These are phyloP conservation scores for Tonatia bakeri DNA, from an alignment of 2,113 vertebrate species.

Conservation along the genomic window DNA sequence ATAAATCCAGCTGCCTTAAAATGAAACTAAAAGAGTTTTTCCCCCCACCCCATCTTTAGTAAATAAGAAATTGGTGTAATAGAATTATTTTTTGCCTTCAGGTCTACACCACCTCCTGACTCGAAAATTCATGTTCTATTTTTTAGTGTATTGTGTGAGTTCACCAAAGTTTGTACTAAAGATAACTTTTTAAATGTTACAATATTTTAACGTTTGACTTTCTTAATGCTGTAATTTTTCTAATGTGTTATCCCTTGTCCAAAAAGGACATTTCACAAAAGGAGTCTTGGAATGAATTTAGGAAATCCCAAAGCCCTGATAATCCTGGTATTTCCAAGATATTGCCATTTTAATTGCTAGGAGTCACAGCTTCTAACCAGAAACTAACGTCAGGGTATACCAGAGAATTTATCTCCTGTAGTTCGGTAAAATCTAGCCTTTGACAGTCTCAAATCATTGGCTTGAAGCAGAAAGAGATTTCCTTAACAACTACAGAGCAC, in stretches of 20 bases:
- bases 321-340: neutral
- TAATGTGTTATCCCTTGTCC: neutral
- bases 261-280: neutral
- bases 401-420: neutral
- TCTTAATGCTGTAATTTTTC: neutral
- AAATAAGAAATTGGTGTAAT: constrained; percentile 4
- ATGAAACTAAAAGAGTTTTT: neutral
- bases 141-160: constrained; percentile 5
- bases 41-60: neutral
- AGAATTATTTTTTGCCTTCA: constrained; percentile 8
- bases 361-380: neutral
- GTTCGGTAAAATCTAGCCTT: neutral
- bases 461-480: neutral
- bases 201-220: neutral
- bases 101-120: neutral
- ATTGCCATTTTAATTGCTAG: neutral
- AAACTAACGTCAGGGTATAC: constrained; percentile 19
- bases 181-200: neutral
- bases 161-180: constrained; percentile 11
- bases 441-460: neutral
- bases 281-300: neutral
- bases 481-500: neutral
- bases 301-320: neutral
- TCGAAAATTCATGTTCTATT: constrained; percentile 1
- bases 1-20: constrained; percentile 40